Conservation (phyloP, 2,888 invertebrate species). For the Melanargia galathea region DNA sequence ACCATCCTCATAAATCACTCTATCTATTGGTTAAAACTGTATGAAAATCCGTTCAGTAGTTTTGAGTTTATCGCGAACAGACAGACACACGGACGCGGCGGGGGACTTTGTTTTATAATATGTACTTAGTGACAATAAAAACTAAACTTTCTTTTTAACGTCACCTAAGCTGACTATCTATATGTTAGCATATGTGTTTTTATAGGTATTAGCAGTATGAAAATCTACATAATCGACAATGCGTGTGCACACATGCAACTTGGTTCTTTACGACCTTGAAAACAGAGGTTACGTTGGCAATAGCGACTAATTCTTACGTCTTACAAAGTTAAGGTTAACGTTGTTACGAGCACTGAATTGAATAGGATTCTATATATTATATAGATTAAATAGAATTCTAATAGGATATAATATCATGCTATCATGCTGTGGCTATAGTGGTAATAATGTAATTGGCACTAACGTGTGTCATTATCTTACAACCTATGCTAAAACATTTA, state of each 20-base stretch:
- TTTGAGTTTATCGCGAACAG: too few relatives aligned
- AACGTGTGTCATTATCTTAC: too few relatives aligned
- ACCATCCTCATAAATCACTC: too few relatives aligned
- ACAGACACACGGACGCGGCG: too few relatives aligned
- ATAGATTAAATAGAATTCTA: slow-evolving; percentile 43
- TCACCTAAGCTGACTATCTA: too few relatives aligned
- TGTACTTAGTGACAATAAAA: neutral
- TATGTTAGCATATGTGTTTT: neutral
- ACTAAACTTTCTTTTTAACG: neutral
- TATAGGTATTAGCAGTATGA: neutral
- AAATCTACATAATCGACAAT: neutral
- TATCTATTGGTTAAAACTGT: too few relatives aligned
- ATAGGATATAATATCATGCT: slow-evolving; percentile 30
- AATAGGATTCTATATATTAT: slow-evolving; percentile 41
- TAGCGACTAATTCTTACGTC: slow-evolving; percentile 31
- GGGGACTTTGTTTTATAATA: too few relatives aligned
- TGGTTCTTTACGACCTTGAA: slow-evolving; percentile 29
- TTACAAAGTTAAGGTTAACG: slow-evolving; percentile 40
- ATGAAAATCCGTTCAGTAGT: too few relatives aligned
- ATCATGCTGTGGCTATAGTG: neutral
- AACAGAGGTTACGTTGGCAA: slow-evolving; percentile 31
- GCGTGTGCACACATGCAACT: slow-evolving; percentile 13
- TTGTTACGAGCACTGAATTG: slow-evolving; percentile 38
- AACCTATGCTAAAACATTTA: too few relatives aligned
- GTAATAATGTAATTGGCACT: neutral